Conservation (phyloP, 2,797 vertebrate genomes). For the Cygnus olor region DNA sequence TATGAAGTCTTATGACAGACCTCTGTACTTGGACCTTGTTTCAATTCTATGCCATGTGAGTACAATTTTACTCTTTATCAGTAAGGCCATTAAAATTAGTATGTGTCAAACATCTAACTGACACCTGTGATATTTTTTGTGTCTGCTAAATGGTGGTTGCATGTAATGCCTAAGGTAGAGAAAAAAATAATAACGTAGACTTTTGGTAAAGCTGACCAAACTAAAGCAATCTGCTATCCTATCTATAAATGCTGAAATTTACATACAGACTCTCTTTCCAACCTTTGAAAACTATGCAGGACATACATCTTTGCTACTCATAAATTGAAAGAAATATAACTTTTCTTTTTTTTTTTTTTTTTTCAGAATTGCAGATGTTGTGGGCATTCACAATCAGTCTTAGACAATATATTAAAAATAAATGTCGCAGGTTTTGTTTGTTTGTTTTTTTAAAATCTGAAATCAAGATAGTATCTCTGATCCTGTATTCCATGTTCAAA, state of each 20-base stretch:
- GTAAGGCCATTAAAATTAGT: background rate
- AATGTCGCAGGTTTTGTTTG: too few relatives aligned
- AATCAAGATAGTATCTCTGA: background rate
- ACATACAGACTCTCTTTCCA: background rate
- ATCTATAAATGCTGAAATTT: background rate
- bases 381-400: background rate
- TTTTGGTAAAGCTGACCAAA: background rate
- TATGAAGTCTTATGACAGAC: background rate
- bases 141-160: background rate
- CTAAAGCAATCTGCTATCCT: background rate
- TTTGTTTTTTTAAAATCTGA: background rate
- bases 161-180: background rate
- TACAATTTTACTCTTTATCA: background rate
- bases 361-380: background rate
- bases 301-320: accelerated
- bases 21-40: background rate
- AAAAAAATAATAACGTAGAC: background rate
- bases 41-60: background rate
- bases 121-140: background rate
- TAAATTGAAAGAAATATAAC: background rate
- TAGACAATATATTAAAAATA: background rate
- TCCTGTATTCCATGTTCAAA: background rate
- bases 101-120: background rate
- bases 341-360: too few relatives aligned
- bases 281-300: background rate